Percentiles rank a stretch among this genome's conserved stretches.
phyloP scores from a whole-genome alignment of 2,797 vertebrate species.

The Gymnopithys bicolor region DNA sequence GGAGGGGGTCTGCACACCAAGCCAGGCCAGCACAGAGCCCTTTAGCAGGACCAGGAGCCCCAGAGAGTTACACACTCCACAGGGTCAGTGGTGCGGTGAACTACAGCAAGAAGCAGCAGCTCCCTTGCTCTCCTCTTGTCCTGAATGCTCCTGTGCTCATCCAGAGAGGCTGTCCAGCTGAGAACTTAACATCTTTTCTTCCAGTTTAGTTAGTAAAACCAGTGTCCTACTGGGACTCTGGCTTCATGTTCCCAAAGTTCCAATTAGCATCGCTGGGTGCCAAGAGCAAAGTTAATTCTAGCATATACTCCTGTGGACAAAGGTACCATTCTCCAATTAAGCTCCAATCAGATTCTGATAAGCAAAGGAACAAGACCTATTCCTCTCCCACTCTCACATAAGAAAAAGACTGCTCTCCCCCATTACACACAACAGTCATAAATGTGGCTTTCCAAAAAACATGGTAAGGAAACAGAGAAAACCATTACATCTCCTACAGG shows the following conservation, averaged over 20 bases:
- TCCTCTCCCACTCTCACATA: background rate
- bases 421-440: background rate
- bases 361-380: background rate
- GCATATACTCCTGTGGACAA: background rate
- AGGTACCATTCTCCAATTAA: background rate
- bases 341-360: background rate
- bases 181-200: background rate
- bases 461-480: conserved; percentile 13
- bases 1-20: background rate
- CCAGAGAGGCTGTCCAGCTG: background rate
- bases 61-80: background rate
- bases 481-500: background rate
- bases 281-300: conserved; percentile 25
- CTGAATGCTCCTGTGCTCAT: background rate
- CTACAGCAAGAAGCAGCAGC: background rate
- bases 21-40: background rate
- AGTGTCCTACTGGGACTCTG: background rate
- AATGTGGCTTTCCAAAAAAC: conserved; percentile 32
- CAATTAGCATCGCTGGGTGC: background rate
- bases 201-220: background rate
- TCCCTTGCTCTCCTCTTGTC: background rate
- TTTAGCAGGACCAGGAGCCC: background rate
- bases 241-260: background rate
- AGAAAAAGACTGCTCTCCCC: background rate
- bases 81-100: background rate